Base-by-base conservation (phyloP, 2,888 invertebrate species). In the Lasioglossum lativentre region DNA sequence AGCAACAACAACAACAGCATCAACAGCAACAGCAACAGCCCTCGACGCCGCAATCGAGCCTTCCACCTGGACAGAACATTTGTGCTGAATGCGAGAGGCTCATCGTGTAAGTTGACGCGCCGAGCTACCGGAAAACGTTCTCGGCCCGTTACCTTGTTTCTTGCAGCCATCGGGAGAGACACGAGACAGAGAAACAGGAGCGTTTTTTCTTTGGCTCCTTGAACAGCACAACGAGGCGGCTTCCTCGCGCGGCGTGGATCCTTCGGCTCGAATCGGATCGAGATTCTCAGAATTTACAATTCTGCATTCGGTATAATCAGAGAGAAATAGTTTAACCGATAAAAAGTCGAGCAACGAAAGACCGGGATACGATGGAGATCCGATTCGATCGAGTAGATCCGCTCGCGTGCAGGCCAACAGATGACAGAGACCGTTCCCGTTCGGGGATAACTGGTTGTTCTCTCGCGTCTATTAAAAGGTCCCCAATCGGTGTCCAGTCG, bases 51-150 rank as follows among this genome's bases (percentile, higher is more conserved):
- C 95, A 95, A 88, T 90, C 92, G 73, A 97, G 97, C 94, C 96
- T 98, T 92, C 97, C 98, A 92, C 97, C 98, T 92, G 98, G 98
- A 94, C 98, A 98, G 96, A 98, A 98, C 96, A 97, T 98, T 96
- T 99, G 99, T 96, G 98, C 98, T 92, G 99, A 99, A 95, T 99
- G 99, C 96, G 99, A 99, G 95, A 97, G 99, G 94, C 97, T 99
- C 94, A 99, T 99, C 96, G 98, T 98, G 99, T 99, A 98, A 98
- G 99, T 98, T 88, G 68, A 83, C n/a, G 80, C 27, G 47, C 52
- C 52, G 52, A 52, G 52, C 8, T 52, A 81, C 68, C 66, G 73
- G 42, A 68, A 77, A 30, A 42, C 75, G 27, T 27, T 23, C 63
- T 78, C 74, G 82, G 63, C 34, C 68, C 52, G 71, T 74, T 66